Evolutionary conservation across 2,888 invertebrate species (phyloP), one percentile per base, ranked within the genome.

Genomic region (Sturmia bella): DNA sequence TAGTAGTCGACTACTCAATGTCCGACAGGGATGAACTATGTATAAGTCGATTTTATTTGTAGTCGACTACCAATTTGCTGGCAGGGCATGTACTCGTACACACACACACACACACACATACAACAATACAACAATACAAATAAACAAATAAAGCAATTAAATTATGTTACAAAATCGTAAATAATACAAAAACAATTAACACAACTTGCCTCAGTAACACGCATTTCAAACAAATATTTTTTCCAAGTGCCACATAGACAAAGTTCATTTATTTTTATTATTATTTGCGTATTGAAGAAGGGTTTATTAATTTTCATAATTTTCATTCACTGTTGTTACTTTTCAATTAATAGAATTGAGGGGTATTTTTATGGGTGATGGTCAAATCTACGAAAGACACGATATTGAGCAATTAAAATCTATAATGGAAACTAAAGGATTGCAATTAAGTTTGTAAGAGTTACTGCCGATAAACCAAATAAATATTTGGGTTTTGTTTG

Each of bases 391-490:
- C 41, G 17, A 37, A 61, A 50, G 43, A 70, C 82, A 82, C 82
- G 82, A 82, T 78, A 82, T 82, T 75, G 70, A 82, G 78, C 82
- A 78, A 82, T 82, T 82, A 78, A 82, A 82, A 82, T 82, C 82
- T 75, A 78, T 82, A 74, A 82, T 59, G 66, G 59, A 70, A 74
- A 66, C 75, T 78, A 78, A 78, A 75, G 82, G 74, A 82, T 82
- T 82, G 74, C 78, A 82, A 78, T 78, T 61, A 75, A 82, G 66
- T 72, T 3, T 61, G 37, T 45, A 32, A 59, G 3, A 17, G 43
- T 13, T 13, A 27, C 17, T 11, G 43, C n/a, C 39, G 56, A 39
- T 70, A 56, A 56, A 13, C 3, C 19, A 32, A 52, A n/a, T 4
- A 50, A 19, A 19, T 54, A 21, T 12, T 24, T 4, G 11, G 13